Evolutionary conservation across 1,140 invertebrate species (phyloP).

Genomic region (Zaprionus camerounensis): DNA sequence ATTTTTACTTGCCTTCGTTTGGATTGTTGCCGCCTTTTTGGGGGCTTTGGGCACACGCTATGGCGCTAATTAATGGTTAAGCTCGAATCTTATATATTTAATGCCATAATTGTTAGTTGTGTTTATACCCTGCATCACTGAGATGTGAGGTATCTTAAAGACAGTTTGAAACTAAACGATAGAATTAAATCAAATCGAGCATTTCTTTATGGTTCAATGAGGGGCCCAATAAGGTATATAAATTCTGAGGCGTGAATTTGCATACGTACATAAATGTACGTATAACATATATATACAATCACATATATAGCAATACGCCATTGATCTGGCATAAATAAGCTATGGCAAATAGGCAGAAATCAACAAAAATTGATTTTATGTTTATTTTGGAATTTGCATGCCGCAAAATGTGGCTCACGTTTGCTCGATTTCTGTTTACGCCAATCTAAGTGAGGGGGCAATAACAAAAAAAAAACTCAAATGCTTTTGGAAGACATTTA

Average conservation of each 20-base stretch:
- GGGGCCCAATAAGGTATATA: slow-evolving; percentile 51
- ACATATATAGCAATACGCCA: slow-evolving; percentile 21
- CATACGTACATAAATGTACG: slow-evolving; percentile 30
- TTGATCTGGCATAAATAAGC: slow-evolving; percentile 20
- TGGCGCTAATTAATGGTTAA: slow-evolving; percentile 71
- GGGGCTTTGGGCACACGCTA: slow-evolving; percentile 35
- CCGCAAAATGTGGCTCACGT: slow-evolving; percentile 55
- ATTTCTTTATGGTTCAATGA: not conserved
- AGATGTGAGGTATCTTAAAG: not conserved
- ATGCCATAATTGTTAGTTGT: slow-evolving; percentile 53
- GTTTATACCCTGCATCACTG: slow-evolving; percentile 12
- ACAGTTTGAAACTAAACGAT: not conserved
- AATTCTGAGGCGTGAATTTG: slow-evolving; percentile 41
- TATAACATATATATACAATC: slow-evolving; percentile 4
- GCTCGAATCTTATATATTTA: slow-evolving; percentile 60
- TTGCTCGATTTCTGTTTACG: slow-evolving; percentile 56
- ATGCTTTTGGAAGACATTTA: slow-evolving; percentile 6
- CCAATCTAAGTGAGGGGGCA: slow-evolving; percentile 32
- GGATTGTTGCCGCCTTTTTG: slow-evolving; percentile 49
- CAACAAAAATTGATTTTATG: slow-evolving; percentile 63
- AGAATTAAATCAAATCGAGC: not conserved
- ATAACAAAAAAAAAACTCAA: not conserved
- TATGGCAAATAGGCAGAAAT: slow-evolving; percentile 48
- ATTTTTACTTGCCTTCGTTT: slow-evolving; percentile 61
- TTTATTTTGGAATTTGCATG: slow-evolving; percentile 66